Conservation (phyloP, 2,113 vertebrate species). For the Pollachius pollachius region DNA sequence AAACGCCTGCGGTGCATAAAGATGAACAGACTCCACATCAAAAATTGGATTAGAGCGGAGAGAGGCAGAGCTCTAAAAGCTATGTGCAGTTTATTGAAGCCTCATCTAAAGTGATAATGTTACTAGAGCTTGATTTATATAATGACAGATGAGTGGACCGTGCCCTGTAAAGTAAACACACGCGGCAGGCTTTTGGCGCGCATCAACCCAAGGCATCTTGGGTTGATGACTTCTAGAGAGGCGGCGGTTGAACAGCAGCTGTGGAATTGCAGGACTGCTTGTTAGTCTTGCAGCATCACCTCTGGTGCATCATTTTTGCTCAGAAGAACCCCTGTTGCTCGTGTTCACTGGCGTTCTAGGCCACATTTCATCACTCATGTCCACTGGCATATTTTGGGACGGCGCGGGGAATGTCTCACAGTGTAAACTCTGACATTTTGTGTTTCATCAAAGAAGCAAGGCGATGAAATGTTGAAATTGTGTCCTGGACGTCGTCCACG, state of each 20-base stretch:
- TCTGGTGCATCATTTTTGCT: constrained; percentile 33
- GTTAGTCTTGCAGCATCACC: constrained; percentile 40
- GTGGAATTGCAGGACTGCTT: constrained; percentile 25
- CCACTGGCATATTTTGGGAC: constrained; percentile 36
- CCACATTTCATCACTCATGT: constrained; percentile 48
- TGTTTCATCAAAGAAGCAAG: constrained; percentile 17
- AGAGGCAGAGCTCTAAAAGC: constrained; percentile 70
- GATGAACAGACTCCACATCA: constrained; percentile 69
- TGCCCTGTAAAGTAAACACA: constrained; percentile 52
- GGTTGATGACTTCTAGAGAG: no score
- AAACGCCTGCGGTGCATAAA: constrained; percentile 60
- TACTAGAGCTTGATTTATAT: constrained; percentile 60
- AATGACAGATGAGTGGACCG: constrained; percentile 65
- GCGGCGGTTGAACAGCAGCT: constrained; percentile 23
- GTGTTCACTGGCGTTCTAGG: constrained; percentile 34
- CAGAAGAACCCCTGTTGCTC: constrained; percentile 25
- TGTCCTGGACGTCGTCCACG: constrained; percentile 12
- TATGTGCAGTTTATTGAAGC: constrained; percentile 69
- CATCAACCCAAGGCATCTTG: no score
- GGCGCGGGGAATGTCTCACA: neutral
- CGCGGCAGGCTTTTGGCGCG: constrained; percentile 17
- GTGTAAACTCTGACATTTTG: constrained; percentile 27
- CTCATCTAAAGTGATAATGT: constrained; percentile 77
- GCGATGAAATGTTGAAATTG: constrained; percentile 1
- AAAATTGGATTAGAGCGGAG: constrained; percentile 74